Percentiles rank a stretch among this genome's conserved stretches.
These are phyloP conservation scores for Hyperoodon ampullatus DNA, from an alignment of 2,113 vertebrate species.

Conservation along the genomic window DNA sequence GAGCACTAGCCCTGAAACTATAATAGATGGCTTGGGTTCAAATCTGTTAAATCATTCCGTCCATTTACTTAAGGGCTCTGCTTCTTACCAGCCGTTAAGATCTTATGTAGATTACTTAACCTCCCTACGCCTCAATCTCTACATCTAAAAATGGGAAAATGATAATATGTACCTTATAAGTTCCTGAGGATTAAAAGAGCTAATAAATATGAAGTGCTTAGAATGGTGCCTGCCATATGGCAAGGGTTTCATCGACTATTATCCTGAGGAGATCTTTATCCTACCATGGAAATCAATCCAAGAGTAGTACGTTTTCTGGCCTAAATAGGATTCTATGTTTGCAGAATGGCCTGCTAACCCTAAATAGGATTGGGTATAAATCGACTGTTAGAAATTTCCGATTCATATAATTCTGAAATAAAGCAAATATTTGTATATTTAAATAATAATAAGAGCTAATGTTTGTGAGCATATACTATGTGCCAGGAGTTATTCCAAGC, in stretches of 20 bases:
- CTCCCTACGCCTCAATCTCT: background rate
- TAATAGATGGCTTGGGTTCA: background rate
- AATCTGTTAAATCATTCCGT: background rate
- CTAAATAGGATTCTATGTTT: constrained; percentile 23
- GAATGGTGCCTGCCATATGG: background rate
- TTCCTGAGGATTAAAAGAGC: background rate
- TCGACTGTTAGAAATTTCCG: background rate
- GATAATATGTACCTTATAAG: background rate
- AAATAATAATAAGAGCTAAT: constrained; percentile 12
- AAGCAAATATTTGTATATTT: constrained; percentile 7
- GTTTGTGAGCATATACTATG: background rate
- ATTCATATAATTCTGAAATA: constrained; percentile 25
- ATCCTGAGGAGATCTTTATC: background rate
- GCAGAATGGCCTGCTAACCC: background rate
- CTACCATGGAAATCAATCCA: background rate
- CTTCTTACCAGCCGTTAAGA: background rate
- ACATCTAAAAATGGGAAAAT: constrained; percentile 18
- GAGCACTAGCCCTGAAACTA: background rate
- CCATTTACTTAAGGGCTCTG: background rate
- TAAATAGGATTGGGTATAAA: constrained; percentile 23
- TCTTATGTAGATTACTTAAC: background rate
- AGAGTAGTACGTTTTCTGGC: background rate
- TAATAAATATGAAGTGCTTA: background rate
- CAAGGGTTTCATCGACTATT: background rate
- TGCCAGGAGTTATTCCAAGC: background rate